Base-by-base conservation (phyloP, 2,888 invertebrate genomes). In the Cryptocephalus primarius region DNA sequence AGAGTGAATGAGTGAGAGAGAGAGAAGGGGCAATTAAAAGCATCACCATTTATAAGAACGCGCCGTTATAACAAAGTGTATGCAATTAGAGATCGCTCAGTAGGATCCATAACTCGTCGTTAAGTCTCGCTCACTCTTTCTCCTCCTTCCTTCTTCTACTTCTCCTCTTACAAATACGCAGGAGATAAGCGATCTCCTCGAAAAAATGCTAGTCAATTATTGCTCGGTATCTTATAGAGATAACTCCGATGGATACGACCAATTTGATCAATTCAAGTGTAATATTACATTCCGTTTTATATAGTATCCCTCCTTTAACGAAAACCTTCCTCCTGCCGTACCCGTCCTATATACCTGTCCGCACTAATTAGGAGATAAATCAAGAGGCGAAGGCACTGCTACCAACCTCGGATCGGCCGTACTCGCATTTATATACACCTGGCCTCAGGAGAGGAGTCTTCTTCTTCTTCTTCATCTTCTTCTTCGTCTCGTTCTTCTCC, bases 361-460 rank as follows among this genome's bases (percentile, higher is more conserved):
- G 57, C 57, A 63, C 66, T 68, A 69, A 69, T 68, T 68, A 69
- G 69, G 67, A 63, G 64, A 69, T 69, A 69, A 68, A 69, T 69
- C 68, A 68, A 64, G 60, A 22, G 22, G 22, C 22, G 22, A 22
- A 22, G 22, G 22, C 49, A 51, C 51, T 53, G 34, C 42, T 42
- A 42, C 43, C 32, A 32, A 55, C 55, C 54, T n/a, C n/a, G n/a
- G n/a, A 45, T 51, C 50, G n/a, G n/a, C n/a, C n/a, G n/a, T n/a
- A n/a, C 52, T 56, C 45, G 53, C 49, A 51, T 50, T 52, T 48
- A 51, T 43, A 53, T 56, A 53, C 57, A 57, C 56, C 57, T 57
- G 57, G 56, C 54, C 51, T 46, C 44, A 45, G 42, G 43, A 13
- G 39, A 32, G 38, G 32, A 36, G 39, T 43, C 43, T 34, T 38